A percentile compares a stretch with the other conserved stretches of the same genome.
phyloP scores from a whole-genome alignment of 2,888 invertebrate species.

The Lingula anatina region DNA sequence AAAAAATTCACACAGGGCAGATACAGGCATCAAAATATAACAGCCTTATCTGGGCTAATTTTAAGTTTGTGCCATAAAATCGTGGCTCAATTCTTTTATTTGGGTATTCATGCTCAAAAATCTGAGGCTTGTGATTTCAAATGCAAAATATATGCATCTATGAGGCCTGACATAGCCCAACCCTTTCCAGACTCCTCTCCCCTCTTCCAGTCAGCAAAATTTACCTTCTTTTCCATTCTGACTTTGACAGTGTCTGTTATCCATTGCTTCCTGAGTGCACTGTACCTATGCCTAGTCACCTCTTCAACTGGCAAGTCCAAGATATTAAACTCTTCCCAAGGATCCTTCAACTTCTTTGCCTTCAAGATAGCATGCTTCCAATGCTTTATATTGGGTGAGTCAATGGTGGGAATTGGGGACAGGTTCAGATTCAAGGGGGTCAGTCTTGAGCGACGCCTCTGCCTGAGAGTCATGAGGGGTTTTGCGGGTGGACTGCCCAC shows the following conservation, averaged over 20 bases:
- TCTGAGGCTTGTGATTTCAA: no score
- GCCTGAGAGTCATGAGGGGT: not conserved
- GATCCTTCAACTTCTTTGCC: slow-evolving; percentile 49
- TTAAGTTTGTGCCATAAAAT: no score
- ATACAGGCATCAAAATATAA: no score
- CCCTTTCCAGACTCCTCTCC: no score
- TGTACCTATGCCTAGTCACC: slow-evolving; percentile 55
- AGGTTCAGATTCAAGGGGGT: not conserved
- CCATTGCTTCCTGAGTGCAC: slow-evolving; percentile 56
- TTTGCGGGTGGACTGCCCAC: no score
- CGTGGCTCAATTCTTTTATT: no score
- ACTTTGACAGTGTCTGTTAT: slow-evolving; percentile 55
- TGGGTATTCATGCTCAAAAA: no score
- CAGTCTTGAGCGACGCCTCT: not conserved
- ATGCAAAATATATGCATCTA: no score
- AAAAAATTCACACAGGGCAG: no score
- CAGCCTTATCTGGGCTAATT: no score
- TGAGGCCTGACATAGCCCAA: no score
- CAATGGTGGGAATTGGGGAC: not conserved
- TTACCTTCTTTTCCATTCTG: slow-evolving; percentile 55
- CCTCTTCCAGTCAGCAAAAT: no score
- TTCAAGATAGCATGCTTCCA: slow-evolving; percentile 39
- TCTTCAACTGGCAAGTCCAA: slow-evolving; percentile 52
- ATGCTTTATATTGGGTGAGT: slow-evolving; percentile 14
- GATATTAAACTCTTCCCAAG: slow-evolving; percentile 56